Evolutionary conservation across 2,888 invertebrate species (phyloP).

Genomic region (Eilema depressum): DNA sequence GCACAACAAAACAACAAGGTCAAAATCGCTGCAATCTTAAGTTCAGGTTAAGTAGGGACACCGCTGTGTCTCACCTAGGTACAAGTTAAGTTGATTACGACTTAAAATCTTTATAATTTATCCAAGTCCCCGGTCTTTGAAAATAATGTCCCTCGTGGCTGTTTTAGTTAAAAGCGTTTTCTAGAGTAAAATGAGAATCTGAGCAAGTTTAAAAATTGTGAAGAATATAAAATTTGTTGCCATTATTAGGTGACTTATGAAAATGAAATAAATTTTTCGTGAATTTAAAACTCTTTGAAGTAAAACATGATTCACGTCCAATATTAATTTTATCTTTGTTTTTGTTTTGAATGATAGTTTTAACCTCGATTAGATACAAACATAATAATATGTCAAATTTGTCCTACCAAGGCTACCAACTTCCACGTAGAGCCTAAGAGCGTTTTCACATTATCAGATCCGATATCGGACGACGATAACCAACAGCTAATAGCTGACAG

Average conservation of each 20-base stretch:
- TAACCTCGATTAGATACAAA: too few species aligned
- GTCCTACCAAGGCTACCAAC: too few species aligned
- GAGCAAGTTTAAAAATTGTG: slow-evolving; percentile 3
- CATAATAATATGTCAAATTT: too few species aligned
- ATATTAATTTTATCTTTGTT: too few species aligned
- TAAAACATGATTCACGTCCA: too few species aligned
- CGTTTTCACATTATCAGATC: too few species aligned
- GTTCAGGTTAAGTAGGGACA: background rate
- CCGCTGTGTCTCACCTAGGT: background rate
- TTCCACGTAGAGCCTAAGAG: too few species aligned
- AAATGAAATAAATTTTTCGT: background rate
- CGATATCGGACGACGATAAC: too few species aligned
- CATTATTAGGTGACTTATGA: background rate
- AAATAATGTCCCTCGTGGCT: background rate
- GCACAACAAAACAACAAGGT: background rate
- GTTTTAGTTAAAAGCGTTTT: background rate
- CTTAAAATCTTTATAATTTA: background rate
- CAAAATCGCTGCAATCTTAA: background rate
- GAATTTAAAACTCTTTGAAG: too few species aligned
- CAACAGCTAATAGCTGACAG: too few species aligned
- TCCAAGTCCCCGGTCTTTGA: background rate
- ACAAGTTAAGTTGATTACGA: slow-evolving; percentile 2
- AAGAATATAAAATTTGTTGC: background rate
- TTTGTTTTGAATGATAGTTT: too few species aligned
- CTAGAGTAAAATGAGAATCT: background rate